phyloP scores from a whole-genome alignment of 2,113 vertebrate species.

The Nansenia antarctica region DNA sequence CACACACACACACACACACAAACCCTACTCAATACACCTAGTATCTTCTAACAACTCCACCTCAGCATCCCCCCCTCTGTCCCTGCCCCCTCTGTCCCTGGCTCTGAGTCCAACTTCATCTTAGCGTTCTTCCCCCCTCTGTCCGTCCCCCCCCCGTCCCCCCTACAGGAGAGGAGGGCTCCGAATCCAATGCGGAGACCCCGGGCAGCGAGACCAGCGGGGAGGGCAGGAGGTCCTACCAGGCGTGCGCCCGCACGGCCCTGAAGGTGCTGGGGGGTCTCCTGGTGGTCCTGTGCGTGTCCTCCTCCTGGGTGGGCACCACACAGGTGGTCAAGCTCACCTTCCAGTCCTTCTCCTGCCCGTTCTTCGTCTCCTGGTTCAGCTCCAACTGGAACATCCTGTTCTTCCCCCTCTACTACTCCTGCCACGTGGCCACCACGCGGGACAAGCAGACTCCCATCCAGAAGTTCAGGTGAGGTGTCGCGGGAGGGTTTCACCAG shows the following conservation, averaged over 20 bases:
- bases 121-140: too few relatives aligned
- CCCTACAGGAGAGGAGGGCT: constrained; percentile 86
- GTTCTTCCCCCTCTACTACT: constrained; percentile 98
- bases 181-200: constrained; percentile 84
- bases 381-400: constrained; percentile 99
- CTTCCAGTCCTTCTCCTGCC: constrained; percentile 97
- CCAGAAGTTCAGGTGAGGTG: constrained; percentile 92
- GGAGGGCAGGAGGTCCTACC: constrained; percentile 76
- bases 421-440: constrained; percentile 87
- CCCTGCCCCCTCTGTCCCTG: too few relatives aligned
- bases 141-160: too few relatives aligned
- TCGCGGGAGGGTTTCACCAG: too few relatives aligned
- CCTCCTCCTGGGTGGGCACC: constrained; percentile 96
- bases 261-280: constrained; percentile 93
- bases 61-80: too few relatives aligned
- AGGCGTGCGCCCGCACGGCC: constrained; percentile 79
- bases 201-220: constrained; percentile 72
- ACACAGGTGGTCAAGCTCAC: constrained; percentile 96
- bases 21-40: too few relatives aligned
- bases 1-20: too few relatives aligned
- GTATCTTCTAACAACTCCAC: too few relatives aligned
- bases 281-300: constrained; percentile 91
- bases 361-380: constrained; percentile 99
- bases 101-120: too few relatives aligned
- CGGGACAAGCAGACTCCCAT: constrained; percentile 94